Base-by-base conservation (phyloP, 2,888 invertebrate species). In the Craniophora ligustri region DNA sequence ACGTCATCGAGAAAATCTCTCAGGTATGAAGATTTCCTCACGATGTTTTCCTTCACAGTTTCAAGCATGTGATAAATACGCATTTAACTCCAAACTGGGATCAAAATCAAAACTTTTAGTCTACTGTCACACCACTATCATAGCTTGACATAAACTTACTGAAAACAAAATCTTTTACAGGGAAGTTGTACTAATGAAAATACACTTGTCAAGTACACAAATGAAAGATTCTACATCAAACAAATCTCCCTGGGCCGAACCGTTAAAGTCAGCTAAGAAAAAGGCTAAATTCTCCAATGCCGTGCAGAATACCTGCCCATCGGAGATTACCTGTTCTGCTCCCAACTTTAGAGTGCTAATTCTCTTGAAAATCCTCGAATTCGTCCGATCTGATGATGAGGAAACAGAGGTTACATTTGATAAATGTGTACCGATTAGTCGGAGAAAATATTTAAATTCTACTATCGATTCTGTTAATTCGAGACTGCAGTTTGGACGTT, bases 341-440 rank as follows among this genome's bases (percentile, higher is more conserved):
- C 10, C 60, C 0, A 45, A 45, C 16, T 60, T 62, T 8, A 45
- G 18, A 60, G 14, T 66, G 0, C 14, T 45, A 11, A 50, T 60
- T 7, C 40, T 62, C 1, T 7, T 51, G 0, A 50, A 51, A 5
- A 2, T 66, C 7, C n/a, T 41, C 2, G n/a, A 19, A 0, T 50
- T 62, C 4, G 5, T 41, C 0, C 36, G 60, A 1, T 50, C 67
- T 0, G 0, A 7, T 0, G 13, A 36, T n/a, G 44, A 50, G 11
- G 62, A 62, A 26, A 6, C 15, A 0, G 61, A 67, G 0, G 2
- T 62, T 0, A 23, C 1, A 0, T 67, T 41, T 2, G 23, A 45
- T 30, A 45, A 15, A 10, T 2, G 14, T 6, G 21, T 67, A 5
- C 1, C 0, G 0, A 18, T 1, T 1, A 30, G 23, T 0, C 30